Percentiles rank a stretch among this genome's conserved stretches.
Conservation (phyloP, 2,888 invertebrate species). For the Mimumesa dahlbomi region DNA sequence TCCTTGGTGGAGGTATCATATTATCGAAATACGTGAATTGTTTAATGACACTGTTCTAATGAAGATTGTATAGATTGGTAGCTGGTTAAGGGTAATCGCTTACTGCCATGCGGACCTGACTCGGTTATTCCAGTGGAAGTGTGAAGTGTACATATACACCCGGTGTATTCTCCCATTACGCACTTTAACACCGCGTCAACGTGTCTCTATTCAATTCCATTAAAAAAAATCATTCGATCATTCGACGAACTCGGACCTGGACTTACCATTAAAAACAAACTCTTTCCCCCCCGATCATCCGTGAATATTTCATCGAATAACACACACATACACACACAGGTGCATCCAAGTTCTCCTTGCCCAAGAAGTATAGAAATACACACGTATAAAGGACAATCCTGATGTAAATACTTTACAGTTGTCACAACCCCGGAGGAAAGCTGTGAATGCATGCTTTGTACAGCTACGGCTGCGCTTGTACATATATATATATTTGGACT, state of each 20-base stretch:
- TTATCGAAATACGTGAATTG: too few species aligned
- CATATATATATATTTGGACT: constrained; percentile 32
- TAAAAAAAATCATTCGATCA: neutral
- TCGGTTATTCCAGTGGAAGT: constrained; percentile 56
- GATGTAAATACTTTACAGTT: neutral
- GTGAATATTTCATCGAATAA: too few species aligned
- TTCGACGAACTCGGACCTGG: neutral
- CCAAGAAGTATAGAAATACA: too few species aligned
- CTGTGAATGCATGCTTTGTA: constrained; percentile 66
- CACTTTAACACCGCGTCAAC: constrained; percentile 1
- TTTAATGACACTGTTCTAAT: too few species aligned
- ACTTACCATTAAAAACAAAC: neutral
- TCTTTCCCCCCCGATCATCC: neutral
- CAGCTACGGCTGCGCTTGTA: constrained; percentile 55
- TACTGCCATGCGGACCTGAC: constrained; percentile 70
- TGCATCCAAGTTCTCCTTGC: too few species aligned
- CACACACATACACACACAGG: too few species aligned
- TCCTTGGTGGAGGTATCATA: too few species aligned
- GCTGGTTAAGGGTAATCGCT: constrained; percentile 53
- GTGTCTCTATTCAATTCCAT: neutral
- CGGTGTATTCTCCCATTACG: neutral
- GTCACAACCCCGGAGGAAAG: neutral
- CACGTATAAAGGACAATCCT: too few species aligned
- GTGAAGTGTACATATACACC: constrained; percentile 24
- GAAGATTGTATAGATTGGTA: constrained; percentile 49